Base-by-base conservation (phyloP, 1,140 invertebrate genomes). In the Trypoxylus dichotomus region DNA sequence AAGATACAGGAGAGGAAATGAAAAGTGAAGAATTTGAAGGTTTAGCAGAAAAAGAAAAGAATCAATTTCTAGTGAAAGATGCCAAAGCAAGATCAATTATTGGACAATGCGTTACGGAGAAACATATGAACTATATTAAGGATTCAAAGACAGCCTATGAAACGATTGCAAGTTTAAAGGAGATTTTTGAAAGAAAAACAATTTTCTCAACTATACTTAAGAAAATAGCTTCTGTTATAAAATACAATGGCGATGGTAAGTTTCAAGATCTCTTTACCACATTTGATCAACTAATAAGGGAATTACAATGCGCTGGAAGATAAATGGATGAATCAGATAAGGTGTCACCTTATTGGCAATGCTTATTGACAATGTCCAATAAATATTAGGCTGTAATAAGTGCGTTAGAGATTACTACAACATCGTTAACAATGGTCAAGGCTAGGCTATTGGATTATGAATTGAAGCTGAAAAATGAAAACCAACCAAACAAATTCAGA, bases 251-350 rank as follows among this genome's bases (percentile, higher is more conserved):
- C 13, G 41, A 21, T 8, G n/a, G 13, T 41, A 15, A 41, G 10
- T 37, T 74, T 8, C 73, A 74, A 21, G 73, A 74, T 74, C 73
- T 37, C 29, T 74, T 74, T 74, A 21, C 13, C 2, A 43, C 3
- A 21, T 74, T 74, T 37, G 29, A 74, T 21, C 15, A 41, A 13
- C 32, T 74, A 37, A 74, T 74, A 74, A 11, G 72, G 13, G 73
- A 74, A 10, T 43, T 74, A 24, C 7, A 74, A n/a, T 13, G 2
- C 6, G 29, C 13, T 15, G 72, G 72, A 32, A 41, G 2, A 15
- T 37, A 74, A 19, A 24, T 74, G 25, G 73, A 74, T 24, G 73
- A 74, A 74, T n/a, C n/a, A 5, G 71, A 73, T 15, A 58, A 58
- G 24, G 71, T 72, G 71, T 32, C 71, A 74, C 19, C 19, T 74